These are phyloP conservation scores for Oeneis ivallda DNA, from an alignment of 2,888 invertebrate species.

Conservation along the genomic window DNA sequence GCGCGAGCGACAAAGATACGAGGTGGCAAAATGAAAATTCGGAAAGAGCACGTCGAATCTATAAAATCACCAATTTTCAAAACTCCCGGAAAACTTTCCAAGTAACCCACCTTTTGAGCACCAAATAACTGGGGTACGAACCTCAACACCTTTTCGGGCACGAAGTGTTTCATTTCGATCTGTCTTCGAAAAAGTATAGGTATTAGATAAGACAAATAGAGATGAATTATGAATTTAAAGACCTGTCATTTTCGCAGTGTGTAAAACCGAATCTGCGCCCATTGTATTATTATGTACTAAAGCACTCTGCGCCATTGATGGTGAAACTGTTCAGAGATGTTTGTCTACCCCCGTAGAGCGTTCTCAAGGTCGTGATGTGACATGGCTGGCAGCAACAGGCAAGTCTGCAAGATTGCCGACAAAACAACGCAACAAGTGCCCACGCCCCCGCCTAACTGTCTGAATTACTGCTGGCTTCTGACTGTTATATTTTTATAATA, in stretches of 20 bases:
- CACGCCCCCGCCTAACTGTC: slow-evolving; percentile 56
- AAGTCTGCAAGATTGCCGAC: slow-evolving; percentile 59
- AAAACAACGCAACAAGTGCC: slow-evolving; percentile 80
- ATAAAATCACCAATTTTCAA: too few species aligned
- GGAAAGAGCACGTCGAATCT: too few species aligned
- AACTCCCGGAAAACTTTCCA: too few species aligned
- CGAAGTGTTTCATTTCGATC: not conserved
- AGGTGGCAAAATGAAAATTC: too few species aligned
- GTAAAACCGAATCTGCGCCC: not conserved
- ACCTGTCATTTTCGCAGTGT: not conserved
- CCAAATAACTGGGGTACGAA: too few species aligned
- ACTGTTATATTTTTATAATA: slow-evolving; percentile 9
- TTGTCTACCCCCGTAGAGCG: slow-evolving; percentile 48
- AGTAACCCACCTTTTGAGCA: too few species aligned
- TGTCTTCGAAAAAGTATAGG: not conserved
- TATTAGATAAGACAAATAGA: too few species aligned
- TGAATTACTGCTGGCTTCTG: slow-evolving; percentile 15
- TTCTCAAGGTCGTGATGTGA: slow-evolving; percentile 63
- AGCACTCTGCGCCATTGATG: not conserved
- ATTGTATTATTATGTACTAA: too few species aligned
- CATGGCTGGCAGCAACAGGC: slow-evolving; percentile 68
- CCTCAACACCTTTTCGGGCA: too few species aligned
- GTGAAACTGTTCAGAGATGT: not conserved
- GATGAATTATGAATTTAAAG: not conserved
- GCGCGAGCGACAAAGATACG: too few species aligned